Evolutionary conservation across 2,888 invertebrate genomes (phyloP).

Genomic region (Cheilosia variabilis): DNA sequence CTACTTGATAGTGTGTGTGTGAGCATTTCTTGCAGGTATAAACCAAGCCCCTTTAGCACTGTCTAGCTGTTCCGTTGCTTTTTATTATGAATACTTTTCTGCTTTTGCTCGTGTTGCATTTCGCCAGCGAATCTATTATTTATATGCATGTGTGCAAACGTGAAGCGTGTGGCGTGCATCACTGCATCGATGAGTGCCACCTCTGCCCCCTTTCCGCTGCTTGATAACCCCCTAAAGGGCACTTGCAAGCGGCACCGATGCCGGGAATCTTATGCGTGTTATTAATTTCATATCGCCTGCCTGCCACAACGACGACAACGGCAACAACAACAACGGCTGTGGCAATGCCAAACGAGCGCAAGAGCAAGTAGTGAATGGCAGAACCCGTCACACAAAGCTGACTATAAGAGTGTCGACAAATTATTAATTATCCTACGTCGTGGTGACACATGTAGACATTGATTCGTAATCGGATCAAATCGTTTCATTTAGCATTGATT

Average conservation of each 20-base stretch:
- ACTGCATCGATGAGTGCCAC: constrained; percentile 60
- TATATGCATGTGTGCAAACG: constrained; percentile 49
- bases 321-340: not conserved
- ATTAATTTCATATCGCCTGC: constrained; percentile 66
- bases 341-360: not conserved
- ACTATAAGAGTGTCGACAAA: constrained; percentile 65
- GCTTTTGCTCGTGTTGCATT: constrained; percentile 48
- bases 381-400: constrained; percentile 42
- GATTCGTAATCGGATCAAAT: constrained; percentile 75
- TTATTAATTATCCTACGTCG: constrained; percentile 70
- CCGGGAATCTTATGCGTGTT: constrained; percentile 49
- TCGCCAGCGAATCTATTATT: constrained; percentile 56
- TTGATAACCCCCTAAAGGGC: constrained; percentile 6
- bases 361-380: constrained; percentile 29
- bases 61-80: constrained; percentile 38
- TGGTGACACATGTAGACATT: constrained; percentile 74
- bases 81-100: constrained; percentile 31
- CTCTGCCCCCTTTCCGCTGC: constrained; percentile 7
- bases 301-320: constrained; percentile 1
- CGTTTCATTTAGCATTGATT: constrained; percentile 70
- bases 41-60: constrained; percentile 8
- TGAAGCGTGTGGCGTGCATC: constrained; percentile 69
- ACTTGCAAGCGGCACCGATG: constrained; percentile 11
- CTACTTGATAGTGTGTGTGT: constrained; percentile 12
- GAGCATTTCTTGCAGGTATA: constrained; percentile 8